Conservation (phyloP, 2,797 vertebrate species). For the Falco peregrinus region DNA sequence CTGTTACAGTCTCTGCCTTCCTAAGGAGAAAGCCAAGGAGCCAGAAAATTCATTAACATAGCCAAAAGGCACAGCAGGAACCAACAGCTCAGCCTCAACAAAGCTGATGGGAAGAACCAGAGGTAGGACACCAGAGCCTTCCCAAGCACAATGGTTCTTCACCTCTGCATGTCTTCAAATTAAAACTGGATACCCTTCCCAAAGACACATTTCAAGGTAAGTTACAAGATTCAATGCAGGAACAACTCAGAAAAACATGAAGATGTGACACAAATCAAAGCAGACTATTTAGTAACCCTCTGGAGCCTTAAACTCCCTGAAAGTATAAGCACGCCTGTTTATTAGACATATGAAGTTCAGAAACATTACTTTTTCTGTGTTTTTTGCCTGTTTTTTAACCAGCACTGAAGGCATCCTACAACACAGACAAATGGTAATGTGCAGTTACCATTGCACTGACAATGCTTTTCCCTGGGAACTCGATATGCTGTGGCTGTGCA, state of each 20-base stretch:
- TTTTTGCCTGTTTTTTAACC: neutral
- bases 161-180: neutral
- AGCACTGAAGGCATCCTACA: neutral
- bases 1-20: neutral
- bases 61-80: neutral
- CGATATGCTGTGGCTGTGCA: neutral
- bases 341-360: neutral
- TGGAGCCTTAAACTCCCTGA: neutral
- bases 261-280: neutral
- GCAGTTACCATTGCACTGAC: neutral
- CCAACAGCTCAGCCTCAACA: neutral
- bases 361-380: neutral
- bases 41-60: neutral
- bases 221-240: neutral
- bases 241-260: neutral
- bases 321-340: neutral
- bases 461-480: neutral
- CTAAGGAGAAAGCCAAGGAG: neutral
- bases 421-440: neutral
- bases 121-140: neutral
- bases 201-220: neutral
- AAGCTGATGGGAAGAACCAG: neutral
- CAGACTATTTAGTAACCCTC: neutral
- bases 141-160: neutral
- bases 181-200: neutral